These are phyloP conservation scores for Buteo buteo DNA, from an alignment of 2,113 vertebrate species.

Conservation along the genomic window DNA sequence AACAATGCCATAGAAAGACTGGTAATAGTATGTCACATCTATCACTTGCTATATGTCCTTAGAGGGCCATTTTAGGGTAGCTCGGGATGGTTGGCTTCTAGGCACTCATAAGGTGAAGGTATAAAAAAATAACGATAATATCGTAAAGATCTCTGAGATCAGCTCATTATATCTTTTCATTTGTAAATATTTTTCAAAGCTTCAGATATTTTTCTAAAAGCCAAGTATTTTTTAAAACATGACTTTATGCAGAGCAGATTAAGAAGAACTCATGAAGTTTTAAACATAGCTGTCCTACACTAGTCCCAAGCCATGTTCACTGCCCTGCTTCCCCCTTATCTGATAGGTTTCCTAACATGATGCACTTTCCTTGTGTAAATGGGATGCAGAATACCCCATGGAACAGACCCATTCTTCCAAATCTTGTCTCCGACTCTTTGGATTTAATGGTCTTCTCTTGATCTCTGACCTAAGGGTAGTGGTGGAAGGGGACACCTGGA, in stretches of 20 bases:
- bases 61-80: neutral
- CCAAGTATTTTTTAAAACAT: accelerated
- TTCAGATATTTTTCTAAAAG: neutral
- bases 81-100: neutral
- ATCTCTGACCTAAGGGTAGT: neutral
- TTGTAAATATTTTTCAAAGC: neutral
- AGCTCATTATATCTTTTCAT: neutral
- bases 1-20: neutral
- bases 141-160: neutral
- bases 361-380: neutral
- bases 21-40: neutral
- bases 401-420: neutral
- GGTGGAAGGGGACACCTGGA: neutral
- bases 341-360: neutral
- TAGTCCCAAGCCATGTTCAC: neutral
- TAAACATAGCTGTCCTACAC: neutral
- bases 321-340: neutral
- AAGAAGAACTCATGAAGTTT: neutral
- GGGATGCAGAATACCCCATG: neutral
- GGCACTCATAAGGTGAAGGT: neutral
- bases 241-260: neutral
- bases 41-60: neutral
- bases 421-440: neutral
- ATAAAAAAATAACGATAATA: neutral
- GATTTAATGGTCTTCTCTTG: neutral